Percentiles rank a stretch among this genome's conserved stretches.
These are phyloP conservation scores for Helarctos malayanus DNA, from an alignment of 2,797 vertebrate species.

Conservation along the genomic window DNA sequence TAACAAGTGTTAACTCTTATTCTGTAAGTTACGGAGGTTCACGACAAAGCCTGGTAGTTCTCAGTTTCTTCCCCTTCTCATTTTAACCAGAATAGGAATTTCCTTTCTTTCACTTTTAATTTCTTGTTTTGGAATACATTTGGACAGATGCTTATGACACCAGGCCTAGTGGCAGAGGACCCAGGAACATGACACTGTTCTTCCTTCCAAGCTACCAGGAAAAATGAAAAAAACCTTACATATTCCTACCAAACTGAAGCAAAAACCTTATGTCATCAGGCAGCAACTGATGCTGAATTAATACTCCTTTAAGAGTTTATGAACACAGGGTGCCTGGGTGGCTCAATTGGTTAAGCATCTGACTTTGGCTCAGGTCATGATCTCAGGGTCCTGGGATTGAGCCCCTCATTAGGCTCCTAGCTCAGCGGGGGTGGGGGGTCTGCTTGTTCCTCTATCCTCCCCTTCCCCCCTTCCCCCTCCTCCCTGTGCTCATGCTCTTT, in stretches of 20 bases:
- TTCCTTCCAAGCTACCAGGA: not conserved
- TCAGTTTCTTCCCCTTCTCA: not conserved
- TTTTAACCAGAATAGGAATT: conserved; percentile 32
- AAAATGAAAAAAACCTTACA: not conserved
- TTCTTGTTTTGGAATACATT: conserved; percentile 30
- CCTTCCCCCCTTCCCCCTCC: not conserved
- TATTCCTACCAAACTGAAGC: not conserved
- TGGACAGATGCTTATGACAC: conserved; percentile 14
- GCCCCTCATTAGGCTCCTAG: not conserved
- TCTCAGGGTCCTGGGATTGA: not conserved
- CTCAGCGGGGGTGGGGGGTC: not conserved
- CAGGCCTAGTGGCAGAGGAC: not conserved
- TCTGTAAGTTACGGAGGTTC: conserved; percentile 42
- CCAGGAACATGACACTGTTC: not conserved
- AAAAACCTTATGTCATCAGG: not conserved
- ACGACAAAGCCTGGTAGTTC: conserved; percentile 18
- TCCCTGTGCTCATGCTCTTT: not conserved
- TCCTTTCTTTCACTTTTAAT: conserved; percentile 32
- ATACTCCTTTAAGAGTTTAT: not conserved
- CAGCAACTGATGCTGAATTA: not conserved
- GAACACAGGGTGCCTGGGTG: not conserved
- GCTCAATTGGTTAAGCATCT: not conserved
- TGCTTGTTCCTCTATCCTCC: not conserved
- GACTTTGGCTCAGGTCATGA: not conserved
- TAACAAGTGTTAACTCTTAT: conserved; percentile 60